Evolutionary conservation across 2,113 vertebrate genomes (phyloP).

Genomic region (Xerus inauris): DNA sequence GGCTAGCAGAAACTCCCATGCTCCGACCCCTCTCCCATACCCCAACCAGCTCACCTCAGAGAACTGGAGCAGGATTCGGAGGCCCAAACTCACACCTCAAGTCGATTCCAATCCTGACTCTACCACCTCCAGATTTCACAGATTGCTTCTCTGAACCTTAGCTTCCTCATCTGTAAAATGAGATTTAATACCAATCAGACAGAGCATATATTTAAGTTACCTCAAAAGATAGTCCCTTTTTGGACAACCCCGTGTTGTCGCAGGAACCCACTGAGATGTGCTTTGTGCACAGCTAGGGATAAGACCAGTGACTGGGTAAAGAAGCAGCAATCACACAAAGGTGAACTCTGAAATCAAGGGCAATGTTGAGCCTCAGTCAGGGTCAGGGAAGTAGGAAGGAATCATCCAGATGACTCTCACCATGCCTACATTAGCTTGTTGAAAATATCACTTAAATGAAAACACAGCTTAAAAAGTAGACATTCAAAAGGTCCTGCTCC

Average conservation of each 20-base stretch:
- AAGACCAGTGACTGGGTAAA: neutral
- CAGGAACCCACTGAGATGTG: neutral
- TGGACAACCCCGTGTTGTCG: neutral
- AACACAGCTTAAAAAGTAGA: neutral
- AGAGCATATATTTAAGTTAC: neutral
- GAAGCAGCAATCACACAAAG: neutral
- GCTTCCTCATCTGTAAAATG: neutral
- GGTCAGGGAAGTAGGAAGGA: neutral
- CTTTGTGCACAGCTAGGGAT: neutral
- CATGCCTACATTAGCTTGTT: neutral
- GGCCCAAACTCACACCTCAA: neutral
- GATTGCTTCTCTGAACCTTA: neutral
- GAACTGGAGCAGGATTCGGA: neutral
- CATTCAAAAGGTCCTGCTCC: neutral
- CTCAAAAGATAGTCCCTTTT: neutral
- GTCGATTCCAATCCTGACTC: neutral
- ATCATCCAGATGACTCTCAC: neutral
- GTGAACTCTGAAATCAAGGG: neutral
- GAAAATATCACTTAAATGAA: slow-evolving; percentile 37
- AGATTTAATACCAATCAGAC: neutral
- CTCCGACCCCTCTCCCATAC: fast-evolving
- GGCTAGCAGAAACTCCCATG: neutral
- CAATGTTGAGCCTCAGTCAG: neutral
- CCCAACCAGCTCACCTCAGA: neutral
- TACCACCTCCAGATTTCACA: neutral